Evolutionary conservation across 2,113 vertebrate species (phyloP).

Genomic region (Pongo pygmaeus): DNA sequence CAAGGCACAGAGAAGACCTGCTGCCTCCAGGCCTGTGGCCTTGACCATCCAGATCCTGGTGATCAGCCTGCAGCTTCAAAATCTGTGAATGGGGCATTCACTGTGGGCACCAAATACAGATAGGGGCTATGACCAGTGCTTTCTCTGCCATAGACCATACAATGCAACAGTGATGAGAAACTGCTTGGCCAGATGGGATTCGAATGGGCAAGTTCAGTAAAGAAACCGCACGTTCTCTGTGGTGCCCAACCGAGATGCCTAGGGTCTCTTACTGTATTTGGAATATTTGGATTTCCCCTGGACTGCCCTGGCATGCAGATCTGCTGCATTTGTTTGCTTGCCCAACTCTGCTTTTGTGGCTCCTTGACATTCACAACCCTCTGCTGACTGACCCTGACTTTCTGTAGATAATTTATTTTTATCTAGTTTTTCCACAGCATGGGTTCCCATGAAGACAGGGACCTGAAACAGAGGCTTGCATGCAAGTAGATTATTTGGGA

Average conservation of each 20-base stretch:
- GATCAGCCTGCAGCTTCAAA: background rate
- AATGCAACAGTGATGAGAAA: background rate
- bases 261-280: background rate
- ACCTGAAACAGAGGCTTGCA: background rate
- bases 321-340: background rate
- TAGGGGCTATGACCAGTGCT: rapidly evolving
- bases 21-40: rapidly evolving
- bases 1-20: background rate
- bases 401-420: background rate
- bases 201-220: background rate
- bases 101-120: background rate
- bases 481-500: background rate
- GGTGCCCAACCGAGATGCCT: background rate
- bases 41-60: background rate
- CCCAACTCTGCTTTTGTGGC: background rate
- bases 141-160: background rate
- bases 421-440: background rate
- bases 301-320: background rate
- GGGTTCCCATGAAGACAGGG: background rate
- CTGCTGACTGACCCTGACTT: background rate
- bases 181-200: too few species aligned
- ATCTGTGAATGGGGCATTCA: too few species aligned
- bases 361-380: background rate
- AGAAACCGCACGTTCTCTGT: rapidly evolving
- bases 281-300: background rate